A percentile compares a stretch with the other conserved stretches of the same genome.
Evolutionary conservation across 2,113 vertebrate species (phyloP).

Genomic region (Hystrix cristata): DNA sequence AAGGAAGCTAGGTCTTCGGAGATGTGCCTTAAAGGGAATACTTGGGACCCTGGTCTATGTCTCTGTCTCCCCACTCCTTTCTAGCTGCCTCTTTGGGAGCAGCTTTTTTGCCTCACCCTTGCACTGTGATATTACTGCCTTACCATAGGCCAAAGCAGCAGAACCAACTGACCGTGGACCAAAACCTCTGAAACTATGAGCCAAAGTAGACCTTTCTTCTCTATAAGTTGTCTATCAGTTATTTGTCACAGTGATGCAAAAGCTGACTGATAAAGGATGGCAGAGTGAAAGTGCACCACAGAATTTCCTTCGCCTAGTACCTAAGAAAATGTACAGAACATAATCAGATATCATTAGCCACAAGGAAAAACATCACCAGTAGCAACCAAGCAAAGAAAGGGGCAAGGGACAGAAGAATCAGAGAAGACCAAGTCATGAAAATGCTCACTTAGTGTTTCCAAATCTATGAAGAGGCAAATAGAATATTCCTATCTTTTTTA

Average conservation of each 20-base stretch:
- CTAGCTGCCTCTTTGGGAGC: background rate
- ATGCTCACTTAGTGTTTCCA: background rate
- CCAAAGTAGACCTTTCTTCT: background rate
- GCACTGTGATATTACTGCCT: background rate
- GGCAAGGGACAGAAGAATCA: background rate
- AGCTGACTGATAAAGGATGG: no score
- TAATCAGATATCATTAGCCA: background rate
- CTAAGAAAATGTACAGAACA: background rate
- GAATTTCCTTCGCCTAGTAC: background rate
- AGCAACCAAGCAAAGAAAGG: background rate
- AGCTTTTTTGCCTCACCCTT: background rate
- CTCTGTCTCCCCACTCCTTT: background rate
- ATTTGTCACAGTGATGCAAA: background rate
- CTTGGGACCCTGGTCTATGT: background rate
- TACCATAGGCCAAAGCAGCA: background rate
- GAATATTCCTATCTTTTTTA: background rate
- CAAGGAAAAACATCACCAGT: conserved; percentile 9
- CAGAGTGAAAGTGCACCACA: background rate
- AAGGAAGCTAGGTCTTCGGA: background rate
- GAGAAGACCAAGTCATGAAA: background rate
- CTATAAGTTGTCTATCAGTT: background rate
- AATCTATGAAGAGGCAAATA: background rate
- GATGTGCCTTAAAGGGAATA: background rate
- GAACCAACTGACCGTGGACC: background rate
- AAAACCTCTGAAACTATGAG: background rate